These are phyloP conservation scores for Sminthurides bifidus DNA, from an alignment of 1,140 invertebrate species.

Conservation along the genomic window DNA sequence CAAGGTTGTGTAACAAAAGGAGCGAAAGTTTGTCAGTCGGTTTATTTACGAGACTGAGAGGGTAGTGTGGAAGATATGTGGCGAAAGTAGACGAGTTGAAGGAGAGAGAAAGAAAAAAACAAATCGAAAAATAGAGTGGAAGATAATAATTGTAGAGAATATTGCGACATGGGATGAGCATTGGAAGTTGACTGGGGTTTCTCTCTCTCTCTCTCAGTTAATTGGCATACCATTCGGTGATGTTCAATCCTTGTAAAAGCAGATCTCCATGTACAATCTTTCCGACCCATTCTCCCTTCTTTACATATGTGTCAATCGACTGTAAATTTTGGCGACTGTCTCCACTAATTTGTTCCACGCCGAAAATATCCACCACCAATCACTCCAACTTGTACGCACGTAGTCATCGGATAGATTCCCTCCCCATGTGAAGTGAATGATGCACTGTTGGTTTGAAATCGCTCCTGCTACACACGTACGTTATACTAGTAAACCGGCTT, in stretches of 20 bases:
- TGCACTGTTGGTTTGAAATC: no score
- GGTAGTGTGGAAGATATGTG: no score
- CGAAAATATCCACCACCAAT: conserved; percentile 32
- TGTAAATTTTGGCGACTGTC: conserved; percentile 34
- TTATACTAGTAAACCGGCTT: no score
- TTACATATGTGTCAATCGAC: conserved; percentile 33
- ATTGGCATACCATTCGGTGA: conserved; percentile 32
- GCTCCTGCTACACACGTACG: no score
- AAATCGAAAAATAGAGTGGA: conserved; percentile 28
- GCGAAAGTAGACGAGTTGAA: no score
- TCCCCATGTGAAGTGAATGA: no score
- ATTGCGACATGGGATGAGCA: conserved; percentile 23
- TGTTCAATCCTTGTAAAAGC: no score
- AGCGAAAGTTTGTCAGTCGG: no score
- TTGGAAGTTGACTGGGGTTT: conserved; percentile 26
- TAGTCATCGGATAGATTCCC: no score
- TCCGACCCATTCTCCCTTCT: conserved; percentile 8
- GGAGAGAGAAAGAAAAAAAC: conserved; percentile 22
- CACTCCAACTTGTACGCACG: no score
- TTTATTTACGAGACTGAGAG: no score
- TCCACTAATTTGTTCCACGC: conserved; percentile 32
- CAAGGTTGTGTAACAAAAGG: no score
- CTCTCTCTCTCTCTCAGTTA: conserved; percentile 29
- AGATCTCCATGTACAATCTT: conserved; percentile 11
- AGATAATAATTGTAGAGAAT: conserved; percentile 29